These are phyloP conservation scores for Synergus itoensis DNA, from an alignment of 2,888 invertebrate species.

Conservation along the genomic window DNA sequence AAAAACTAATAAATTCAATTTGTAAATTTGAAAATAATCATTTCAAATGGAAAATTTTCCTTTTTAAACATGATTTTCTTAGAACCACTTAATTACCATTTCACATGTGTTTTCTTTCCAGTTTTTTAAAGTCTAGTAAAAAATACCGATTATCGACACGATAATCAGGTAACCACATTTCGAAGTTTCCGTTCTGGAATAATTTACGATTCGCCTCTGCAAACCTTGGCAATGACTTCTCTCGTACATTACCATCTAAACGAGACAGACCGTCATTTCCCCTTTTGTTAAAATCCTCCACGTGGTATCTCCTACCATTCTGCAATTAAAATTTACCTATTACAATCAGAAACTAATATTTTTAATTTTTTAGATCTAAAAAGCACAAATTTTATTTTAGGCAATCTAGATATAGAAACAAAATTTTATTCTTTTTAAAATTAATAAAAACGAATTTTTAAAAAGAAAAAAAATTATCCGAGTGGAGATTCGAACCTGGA, in stretches of 20 bases:
- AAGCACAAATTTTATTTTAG: too few relatives aligned
- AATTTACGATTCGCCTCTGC: background rate
- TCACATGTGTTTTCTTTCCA: background rate
- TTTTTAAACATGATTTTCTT: background rate
- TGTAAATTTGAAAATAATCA: background rate
- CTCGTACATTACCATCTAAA: background rate
- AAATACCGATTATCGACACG: background rate
- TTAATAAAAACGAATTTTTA: too few relatives aligned
- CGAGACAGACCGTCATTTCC: background rate
- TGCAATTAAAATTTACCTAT: background rate
- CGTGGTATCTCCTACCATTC: background rate
- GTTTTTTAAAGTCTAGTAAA: background rate
- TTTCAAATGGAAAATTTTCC: background rate
- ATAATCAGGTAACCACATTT: background rate
- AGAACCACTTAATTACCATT: background rate
- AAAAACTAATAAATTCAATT: too few relatives aligned
- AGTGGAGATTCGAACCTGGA: too few relatives aligned
- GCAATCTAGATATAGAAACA: too few relatives aligned
- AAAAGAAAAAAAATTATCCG: too few relatives aligned
- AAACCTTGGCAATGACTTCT: conserved; percentile 33
- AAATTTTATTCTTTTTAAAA: too few relatives aligned
- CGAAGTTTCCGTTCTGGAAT: background rate
- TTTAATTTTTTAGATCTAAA: too few relatives aligned
- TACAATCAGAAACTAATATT: background rate
- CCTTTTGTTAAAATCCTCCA: background rate